Conservation (phyloP, 92 coral and sea anemone genomes). For the Umimayanthus kanabou region DNA sequence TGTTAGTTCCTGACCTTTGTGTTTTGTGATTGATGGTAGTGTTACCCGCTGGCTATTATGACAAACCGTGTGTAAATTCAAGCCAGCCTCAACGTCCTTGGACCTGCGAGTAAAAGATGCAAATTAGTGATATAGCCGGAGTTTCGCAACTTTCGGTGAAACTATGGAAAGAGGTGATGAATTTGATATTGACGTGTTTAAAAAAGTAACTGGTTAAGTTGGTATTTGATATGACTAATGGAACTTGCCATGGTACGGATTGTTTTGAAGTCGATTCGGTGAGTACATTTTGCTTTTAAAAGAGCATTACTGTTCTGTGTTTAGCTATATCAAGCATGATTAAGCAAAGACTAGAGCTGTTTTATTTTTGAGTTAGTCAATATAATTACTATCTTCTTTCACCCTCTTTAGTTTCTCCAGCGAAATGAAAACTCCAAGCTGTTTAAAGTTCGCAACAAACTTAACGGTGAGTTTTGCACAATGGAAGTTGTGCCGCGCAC, state of each 20-base stretch:
- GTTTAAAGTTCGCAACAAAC: constrained; percentile 81
- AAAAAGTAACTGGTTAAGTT: not conserved
- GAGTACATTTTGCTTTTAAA: constrained; percentile 47
- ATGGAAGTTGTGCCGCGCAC: constrained; percentile 86
- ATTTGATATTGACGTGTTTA: not conserved
- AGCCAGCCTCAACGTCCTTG: not conserved
- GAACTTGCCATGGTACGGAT: constrained; percentile 76
- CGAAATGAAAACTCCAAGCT: constrained; percentile 78
- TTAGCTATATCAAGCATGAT: not conserved
- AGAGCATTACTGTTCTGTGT: not conserved
- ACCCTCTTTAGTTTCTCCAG: constrained; percentile 72
- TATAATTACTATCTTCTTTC: not conserved
- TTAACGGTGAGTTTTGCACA: constrained; percentile 54
- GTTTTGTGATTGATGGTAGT: not conserved
- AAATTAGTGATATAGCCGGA: not conserved
- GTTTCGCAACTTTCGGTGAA: constrained; percentile 16
- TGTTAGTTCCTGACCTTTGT: constrained; percentile 21
- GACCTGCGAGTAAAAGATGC: constrained; percentile 2
- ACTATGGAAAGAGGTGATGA: not conserved
- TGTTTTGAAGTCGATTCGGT: constrained; percentile 93
- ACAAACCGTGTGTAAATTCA: not conserved
- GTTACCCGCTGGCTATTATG: not conserved
- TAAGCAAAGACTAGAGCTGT: not conserved
- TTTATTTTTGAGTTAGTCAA: not conserved
- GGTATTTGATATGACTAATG: constrained; percentile 54